These are phyloP conservation scores for Parelbella ahira DNA, from an alignment of 2,888 invertebrate species.

Conservation along the genomic window DNA sequence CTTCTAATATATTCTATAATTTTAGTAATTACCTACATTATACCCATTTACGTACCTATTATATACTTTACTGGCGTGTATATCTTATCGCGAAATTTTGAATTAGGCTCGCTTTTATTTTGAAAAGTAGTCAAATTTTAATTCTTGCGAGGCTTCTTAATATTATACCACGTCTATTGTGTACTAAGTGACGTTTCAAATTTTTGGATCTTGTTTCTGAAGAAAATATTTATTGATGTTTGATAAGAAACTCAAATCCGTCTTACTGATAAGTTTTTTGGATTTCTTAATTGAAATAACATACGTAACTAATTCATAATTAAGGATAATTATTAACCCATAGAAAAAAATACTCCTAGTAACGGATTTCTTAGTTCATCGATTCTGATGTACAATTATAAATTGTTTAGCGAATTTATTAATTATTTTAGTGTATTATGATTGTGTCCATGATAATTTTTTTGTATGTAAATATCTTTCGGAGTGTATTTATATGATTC, in stretches of 20 bases:
- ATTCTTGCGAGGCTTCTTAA: conserved; percentile 72
- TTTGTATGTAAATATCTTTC: conserved; percentile 73
- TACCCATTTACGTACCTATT: conserved; percentile 70
- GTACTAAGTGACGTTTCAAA: conserved; percentile 31
- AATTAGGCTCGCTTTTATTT: conserved; percentile 65
- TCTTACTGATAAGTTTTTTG: conserved; percentile 66
- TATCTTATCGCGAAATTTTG: conserved; percentile 60
- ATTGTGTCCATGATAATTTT: conserved; percentile 50
- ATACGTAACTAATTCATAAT: conserved; percentile 76
- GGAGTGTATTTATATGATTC: conserved; percentile 57
- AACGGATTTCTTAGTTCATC: conserved; percentile 62
- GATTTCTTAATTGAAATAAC: conserved; percentile 65
- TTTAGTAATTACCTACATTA: conserved; percentile 73
- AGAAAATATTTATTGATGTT: conserved; percentile 33
- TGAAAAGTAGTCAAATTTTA: conserved; percentile 44
- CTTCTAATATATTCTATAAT: conserved; percentile 73
- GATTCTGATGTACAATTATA: conserved; percentile 59
- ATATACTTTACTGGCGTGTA: conserved; percentile 70
- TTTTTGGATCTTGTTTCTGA: conserved; percentile 31
- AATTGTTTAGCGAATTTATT: conserved; percentile 73
- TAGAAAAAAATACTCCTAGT: conserved; percentile 70
- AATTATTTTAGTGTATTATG: conserved; percentile 52
- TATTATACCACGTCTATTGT: conserved; percentile 39
- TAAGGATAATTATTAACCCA: conserved; percentile 68
- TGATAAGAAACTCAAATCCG: conserved; percentile 59